Conservation (phyloP, 2,888 invertebrate genomes). For the Resseliella maxima region DNA sequence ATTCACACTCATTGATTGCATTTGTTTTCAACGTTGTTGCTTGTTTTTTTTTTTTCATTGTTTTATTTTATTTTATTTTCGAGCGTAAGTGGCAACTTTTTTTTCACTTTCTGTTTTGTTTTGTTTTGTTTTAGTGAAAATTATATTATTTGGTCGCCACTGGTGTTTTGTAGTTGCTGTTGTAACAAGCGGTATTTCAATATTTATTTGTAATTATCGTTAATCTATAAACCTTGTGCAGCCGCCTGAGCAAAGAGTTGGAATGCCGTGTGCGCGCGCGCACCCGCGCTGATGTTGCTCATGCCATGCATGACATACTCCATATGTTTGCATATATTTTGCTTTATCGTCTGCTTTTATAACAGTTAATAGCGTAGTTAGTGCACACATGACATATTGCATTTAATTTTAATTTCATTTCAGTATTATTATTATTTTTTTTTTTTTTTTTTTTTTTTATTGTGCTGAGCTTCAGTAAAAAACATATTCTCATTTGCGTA, state of each 20-base stretch:
- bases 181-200: conserved; percentile 4
- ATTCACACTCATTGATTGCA: neutral
- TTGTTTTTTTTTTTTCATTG: too few species aligned
- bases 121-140: conserved; percentile 14
- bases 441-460: too few species aligned
- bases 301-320: conserved; percentile 26
- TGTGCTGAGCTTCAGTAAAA: too few species aligned
- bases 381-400: conserved; percentile 46
- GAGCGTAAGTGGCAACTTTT: too few species aligned
- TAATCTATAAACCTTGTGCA: conserved; percentile 25
- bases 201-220: conserved; percentile 33
- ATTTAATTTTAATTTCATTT: conserved; percentile 46
- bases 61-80: neutral
- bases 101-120: neutral
- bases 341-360: conserved; percentile 29
- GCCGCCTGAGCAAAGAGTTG: neutral
- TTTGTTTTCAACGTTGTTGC: neutral
- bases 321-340: conserved; percentile 13
- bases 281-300: neutral
- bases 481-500: too few species aligned
- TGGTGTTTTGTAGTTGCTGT: conserved; percentile 17
- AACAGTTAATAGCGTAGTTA: conserved; percentile 31
- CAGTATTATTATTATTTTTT: too few species aligned
- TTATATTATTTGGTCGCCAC: conserved; percentile 15
- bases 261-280: neutral